These are phyloP conservation scores for Corydoras sp. DNA, from an alignment of 2,113 vertebrate species.

Conservation along the genomic window DNA sequence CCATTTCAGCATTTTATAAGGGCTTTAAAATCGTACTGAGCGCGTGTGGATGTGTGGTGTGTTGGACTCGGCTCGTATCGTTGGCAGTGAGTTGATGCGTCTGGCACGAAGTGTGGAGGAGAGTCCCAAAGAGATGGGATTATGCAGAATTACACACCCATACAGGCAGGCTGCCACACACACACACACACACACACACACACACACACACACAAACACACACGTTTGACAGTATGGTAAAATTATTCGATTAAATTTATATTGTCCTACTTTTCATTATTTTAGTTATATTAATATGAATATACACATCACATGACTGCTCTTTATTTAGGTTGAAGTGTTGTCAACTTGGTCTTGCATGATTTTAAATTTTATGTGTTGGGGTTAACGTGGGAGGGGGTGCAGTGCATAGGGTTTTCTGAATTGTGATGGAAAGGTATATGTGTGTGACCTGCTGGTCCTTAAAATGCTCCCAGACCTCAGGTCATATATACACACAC, in stretches of 20 bases:
- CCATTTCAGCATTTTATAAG: slow-evolving; percentile 9
- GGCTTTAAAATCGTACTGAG: slow-evolving; percentile 9
- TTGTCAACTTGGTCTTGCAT: too few relatives aligned
- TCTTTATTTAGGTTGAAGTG: too few relatives aligned
- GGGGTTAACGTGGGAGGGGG: too few relatives aligned
- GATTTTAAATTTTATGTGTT: too few relatives aligned
- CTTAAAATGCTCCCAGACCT: slow-evolving; percentile 55
- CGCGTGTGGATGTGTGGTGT: slow-evolving; percentile 27
- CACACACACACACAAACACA: background rate
- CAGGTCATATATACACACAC: slow-evolving; percentile 32
- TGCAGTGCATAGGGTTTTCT: too few relatives aligned
- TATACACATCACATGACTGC: too few relatives aligned
- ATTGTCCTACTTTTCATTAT: background rate
- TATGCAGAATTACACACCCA: slow-evolving; percentile 56
- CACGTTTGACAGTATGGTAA: slow-evolving; percentile 18
- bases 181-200: slow-evolving; percentile 33
- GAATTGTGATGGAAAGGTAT: too few relatives aligned
- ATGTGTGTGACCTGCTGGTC: slow-evolving; percentile 42
- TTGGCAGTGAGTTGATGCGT: slow-evolving; percentile 61
- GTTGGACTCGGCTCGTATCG: slow-evolving; percentile 44
- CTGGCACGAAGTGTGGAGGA: slow-evolving; percentile 60
- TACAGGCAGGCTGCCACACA: slow-evolving; percentile 35
- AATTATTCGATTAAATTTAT: slow-evolving; percentile 18
- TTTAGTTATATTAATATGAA: too few relatives aligned
- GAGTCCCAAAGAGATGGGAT: slow-evolving; percentile 60